Evolutionary conservation across 2,888 invertebrate genomes (phyloP).

Genomic region (Lasius platythorax): DNA sequence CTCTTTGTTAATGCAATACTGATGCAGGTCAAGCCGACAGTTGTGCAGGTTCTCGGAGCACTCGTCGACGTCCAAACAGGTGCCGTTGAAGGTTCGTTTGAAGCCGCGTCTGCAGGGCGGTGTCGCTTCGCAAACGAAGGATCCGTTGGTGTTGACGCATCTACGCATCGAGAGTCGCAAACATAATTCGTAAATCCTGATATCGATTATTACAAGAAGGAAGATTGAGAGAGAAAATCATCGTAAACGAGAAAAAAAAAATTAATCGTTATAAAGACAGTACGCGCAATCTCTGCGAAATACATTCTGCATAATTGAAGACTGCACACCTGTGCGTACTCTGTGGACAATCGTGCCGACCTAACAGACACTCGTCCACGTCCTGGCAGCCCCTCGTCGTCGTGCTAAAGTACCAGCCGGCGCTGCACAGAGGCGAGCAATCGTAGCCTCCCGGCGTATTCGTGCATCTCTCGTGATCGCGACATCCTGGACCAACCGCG

Average conservation of each 20-base stretch:
- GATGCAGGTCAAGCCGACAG: conserved; percentile 76
- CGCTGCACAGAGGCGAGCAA: conserved; percentile 82
- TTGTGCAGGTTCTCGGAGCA: conserved; percentile 87
- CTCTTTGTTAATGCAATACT: conserved; percentile 86
- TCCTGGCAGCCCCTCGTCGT: conserved; percentile 85
- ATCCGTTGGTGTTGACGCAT: conserved; percentile 81
- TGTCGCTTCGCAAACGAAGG: conserved; percentile 77
- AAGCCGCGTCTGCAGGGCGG: conserved; percentile 77
- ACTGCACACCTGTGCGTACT: conserved; percentile 75
- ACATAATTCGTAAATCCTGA: background rate
- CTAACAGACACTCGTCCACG: conserved; percentile 88
- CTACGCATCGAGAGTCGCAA: background rate
- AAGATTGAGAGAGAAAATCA: background rate
- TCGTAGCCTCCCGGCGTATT: conserved; percentile 86
- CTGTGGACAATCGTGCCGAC: conserved; percentile 84
- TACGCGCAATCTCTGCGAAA: conserved; percentile 19
- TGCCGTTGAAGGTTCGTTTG: conserved; percentile 85
- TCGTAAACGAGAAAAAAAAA: background rate
- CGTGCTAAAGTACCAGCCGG: conserved; percentile 81
- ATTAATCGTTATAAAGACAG: background rate
- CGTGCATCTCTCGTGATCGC: conserved; percentile 85
- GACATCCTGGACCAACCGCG: conserved; percentile 80
- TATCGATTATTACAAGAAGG: background rate
- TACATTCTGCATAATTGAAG: conserved; percentile 76
- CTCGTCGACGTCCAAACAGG: conserved; percentile 90